Percentiles rank a stretch among this genome's conserved stretches.
These are phyloP conservation scores for Mus musculus DNA, from an alignment of 2,113 vertebrate species.

Conservation along the genomic window GRCm39 chr13:86722001-86722500, in stretches of 20 bases:
- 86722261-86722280: conserved; percentile 59
- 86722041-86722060: background rate
- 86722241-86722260: conserved; percentile 57
- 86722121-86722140: conserved; percentile 36
- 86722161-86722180: conserved; percentile 25
- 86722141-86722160: background rate
- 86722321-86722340: conserved; percentile 75
- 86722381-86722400: conserved; percentile 76
- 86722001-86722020: background rate
- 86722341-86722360: conserved; percentile 79
- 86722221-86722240: conserved; percentile 69
- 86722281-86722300: conserved; percentile 71
- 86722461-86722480: conserved; percentile 67
- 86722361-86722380: conserved; percentile 74
- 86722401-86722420: conserved; percentile 76
- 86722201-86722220: conserved; percentile 8
- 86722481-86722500: conserved; percentile 66
- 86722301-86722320: conserved; percentile 76
- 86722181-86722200: conserved; percentile 62
- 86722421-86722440: conserved; percentile 63
- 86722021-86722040: background rate
- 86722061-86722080: conserved; percentile 47
- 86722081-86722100: conserved; percentile 25
- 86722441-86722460: conserved; percentile 72
- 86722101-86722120: background rate